Base-by-base conservation (phyloP, 2,797 vertebrate species). In the Paguma larvata region DNA sequence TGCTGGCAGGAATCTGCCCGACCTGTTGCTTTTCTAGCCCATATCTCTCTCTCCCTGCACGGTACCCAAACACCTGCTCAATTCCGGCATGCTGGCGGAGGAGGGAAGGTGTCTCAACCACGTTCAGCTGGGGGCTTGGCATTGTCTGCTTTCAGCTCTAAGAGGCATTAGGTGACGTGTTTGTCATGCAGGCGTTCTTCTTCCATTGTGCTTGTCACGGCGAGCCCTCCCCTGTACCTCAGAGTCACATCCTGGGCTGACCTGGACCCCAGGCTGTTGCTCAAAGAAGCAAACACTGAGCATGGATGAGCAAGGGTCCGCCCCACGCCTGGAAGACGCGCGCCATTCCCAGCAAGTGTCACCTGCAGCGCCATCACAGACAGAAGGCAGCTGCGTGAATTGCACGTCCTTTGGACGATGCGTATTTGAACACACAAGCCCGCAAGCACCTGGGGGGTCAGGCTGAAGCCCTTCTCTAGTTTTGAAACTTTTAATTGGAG, bases 381-480 rank as follows among this genome's bases (percentile, higher is more conserved):
- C 0, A 2, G 0, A 27, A 0, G 5, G 18, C 0, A 3, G 5
- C 5, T 10, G 0, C 1, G 0, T 2, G 7, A 7, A 6, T 4
- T 19, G n/a, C 4, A 6, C 0, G 0, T 10, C 30, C 30, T 0
- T 3, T 5, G 2, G 27, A 32, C 0, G 0, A n/a, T 1, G 1
- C 0, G 1, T 1, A 4, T 19, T 3, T 34, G 23, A n/a, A 53
- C 1, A 6, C 2, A 11, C 8, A 59, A 1, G 10, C 10, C 3
- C 0, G 0, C 5, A 4, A 8, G 9, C 16, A 6, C 14, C 34
- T 4, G 6, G 8, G 23, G 12, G 6, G 21, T 6, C 56, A 32
- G 51, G 10, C 8, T 23, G 34, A 15, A 2, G 4, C 15, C 14
- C 32, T 16, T 18, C 41, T 46, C 59, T 19, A 10, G 8, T 32